Evolutionary conservation across 2,888 invertebrate species (phyloP).

Genomic region (Malthinus flaveolus): DNA sequence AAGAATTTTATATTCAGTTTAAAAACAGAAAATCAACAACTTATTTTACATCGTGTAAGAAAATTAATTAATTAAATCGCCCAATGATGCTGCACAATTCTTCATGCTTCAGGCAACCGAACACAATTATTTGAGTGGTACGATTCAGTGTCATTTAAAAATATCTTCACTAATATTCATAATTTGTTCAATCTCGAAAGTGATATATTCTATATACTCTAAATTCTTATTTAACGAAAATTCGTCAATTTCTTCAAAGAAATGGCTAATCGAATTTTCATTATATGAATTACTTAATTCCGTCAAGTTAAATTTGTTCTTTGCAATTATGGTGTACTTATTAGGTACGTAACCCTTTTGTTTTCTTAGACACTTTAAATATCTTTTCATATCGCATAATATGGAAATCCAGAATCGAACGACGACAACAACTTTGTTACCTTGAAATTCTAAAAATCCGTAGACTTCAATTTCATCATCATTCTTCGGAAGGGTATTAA

Average conservation of each 20-base stretch:
- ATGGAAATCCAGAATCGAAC: slow-evolving; percentile 13
- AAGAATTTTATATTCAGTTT: no score
- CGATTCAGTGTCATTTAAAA: slow-evolving; percentile 6
- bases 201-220: slow-evolving; percentile 18
- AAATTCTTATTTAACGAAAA: slow-evolving; percentile 9
- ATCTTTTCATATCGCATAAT: background rate
- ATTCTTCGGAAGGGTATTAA: background rate
- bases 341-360: slow-evolving; percentile 6
- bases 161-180: slow-evolving; percentile 22
- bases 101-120: no score
- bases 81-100: no score
- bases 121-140: no score
- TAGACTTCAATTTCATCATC: slow-evolving; percentile 11
- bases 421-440: slow-evolving; percentile 2
- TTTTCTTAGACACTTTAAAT: background rate
- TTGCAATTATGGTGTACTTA: slow-evolving; percentile 3
- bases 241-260: slow-evolving; percentile 15
- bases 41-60: no score
- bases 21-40: no score
- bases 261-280: background rate
- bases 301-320: background rate
- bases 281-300: background rate
- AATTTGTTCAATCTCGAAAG: slow-evolving; percentile 16
- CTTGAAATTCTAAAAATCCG: slow-evolving; percentile 10
- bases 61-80: no score